A percentile compares a stretch with the other conserved stretches of the same genome.
phyloP scores from a whole-genome alignment of 2,888 invertebrate species.

The Lydus trimaculatus region DNA sequence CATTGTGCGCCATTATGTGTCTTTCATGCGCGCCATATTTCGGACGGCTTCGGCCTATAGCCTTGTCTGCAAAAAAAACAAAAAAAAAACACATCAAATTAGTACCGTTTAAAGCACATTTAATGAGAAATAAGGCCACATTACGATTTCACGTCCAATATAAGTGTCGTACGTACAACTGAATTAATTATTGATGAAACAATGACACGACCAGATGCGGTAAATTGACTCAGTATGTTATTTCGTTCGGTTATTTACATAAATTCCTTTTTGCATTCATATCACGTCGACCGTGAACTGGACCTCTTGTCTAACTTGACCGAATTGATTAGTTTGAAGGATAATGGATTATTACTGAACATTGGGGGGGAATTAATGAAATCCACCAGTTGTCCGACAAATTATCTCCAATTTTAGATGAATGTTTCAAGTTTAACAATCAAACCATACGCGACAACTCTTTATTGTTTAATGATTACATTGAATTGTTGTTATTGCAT shows the following conservation, averaged over 20 bases:
- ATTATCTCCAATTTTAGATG: neutral
- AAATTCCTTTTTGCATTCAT: constrained; percentile 24
- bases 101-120: too few species aligned
- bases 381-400: neutral
- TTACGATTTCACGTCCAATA: neutral
- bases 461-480: too few species aligned
- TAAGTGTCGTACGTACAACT: constrained; percentile 5
- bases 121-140: too few species aligned
- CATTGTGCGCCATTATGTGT: constrained; percentile 54
- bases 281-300: constrained; percentile 17
- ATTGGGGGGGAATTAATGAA: constrained; percentile 12
- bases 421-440: neutral
- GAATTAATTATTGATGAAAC: constrained; percentile 19
- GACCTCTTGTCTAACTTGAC: constrained; percentile 18
- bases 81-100: neutral
- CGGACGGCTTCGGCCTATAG: constrained; percentile 13
- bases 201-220: constrained; percentile 14
- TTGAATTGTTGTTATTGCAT: neutral
- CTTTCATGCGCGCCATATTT: constrained; percentile 42
- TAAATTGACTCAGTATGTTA: constrained; percentile 24
- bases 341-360: constrained; percentile 19
- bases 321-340: constrained; percentile 20
- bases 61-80: constrained; percentile 15
- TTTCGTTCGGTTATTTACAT: constrained; percentile 24
- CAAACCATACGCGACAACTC: too few species aligned